Conservation (phyloP, 2,113 vertebrate species). For the Mirounga angustirostris region DNA sequence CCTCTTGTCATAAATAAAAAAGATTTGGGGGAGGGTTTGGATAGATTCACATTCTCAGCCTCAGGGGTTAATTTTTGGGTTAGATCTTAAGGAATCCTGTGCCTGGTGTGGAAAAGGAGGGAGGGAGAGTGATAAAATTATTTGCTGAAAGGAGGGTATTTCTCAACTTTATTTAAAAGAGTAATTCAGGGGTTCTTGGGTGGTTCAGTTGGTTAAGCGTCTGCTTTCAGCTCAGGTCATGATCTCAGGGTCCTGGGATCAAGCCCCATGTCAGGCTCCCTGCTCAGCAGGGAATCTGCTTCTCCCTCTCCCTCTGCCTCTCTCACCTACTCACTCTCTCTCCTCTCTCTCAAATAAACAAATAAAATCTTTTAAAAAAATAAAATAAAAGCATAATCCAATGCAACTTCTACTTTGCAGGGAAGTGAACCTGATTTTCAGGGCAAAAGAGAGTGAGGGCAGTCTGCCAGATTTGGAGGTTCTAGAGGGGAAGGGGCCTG, state of each 20-base stretch:
- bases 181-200: too few relatives aligned
- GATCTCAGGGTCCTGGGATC: neutral
- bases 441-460: neutral
- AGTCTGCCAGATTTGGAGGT: neutral
- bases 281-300: neutral
- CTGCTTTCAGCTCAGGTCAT: neutral
- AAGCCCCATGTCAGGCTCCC: neutral
- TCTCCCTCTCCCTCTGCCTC: neutral
- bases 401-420: neutral
- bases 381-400: neutral
- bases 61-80: neutral
- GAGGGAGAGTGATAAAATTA: neutral
- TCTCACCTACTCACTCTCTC: neutral
- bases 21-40: neutral
- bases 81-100: neutral
- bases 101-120: neutral
- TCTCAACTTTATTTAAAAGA: neutral
- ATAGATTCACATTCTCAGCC: neutral
- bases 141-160: neutral
- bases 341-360: neutral
- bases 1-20: neutral
- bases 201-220: neutral
- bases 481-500: neutral
- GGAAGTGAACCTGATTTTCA: neutral
- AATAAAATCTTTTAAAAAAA: neutral